Conservation (phyloP, 1,140 invertebrate species). For the Heterodera carotae region DNA sequence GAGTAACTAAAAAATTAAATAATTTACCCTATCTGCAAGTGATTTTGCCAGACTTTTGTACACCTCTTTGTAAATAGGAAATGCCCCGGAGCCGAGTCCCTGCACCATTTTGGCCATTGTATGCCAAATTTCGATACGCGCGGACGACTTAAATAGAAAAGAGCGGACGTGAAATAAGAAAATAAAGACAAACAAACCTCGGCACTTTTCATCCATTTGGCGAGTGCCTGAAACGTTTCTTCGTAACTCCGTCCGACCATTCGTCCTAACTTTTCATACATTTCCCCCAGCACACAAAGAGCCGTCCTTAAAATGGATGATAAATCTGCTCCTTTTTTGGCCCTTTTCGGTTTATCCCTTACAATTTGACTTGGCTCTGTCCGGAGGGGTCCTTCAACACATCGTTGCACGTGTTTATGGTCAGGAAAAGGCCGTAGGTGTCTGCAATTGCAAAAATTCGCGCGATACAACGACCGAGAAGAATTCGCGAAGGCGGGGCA, state of each 20-base stretch:
- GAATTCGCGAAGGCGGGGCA: constrained; percentile 84
- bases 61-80: constrained; percentile 80
- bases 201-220: constrained; percentile 86
- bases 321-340: constrained; percentile 18
- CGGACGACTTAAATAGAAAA: constrained; percentile 75
- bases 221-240: constrained; percentile 88
- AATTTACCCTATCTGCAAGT: constrained; percentile 77
- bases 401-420: constrained; percentile 96
- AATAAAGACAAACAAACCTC: constrained; percentile 70
- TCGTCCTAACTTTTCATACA: constrained; percentile 94
- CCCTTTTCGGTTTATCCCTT: constrained; percentile 69
- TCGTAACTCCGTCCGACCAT: constrained; percentile 98
- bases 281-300: constrained; percentile 89
- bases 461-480: constrained; percentile 83
- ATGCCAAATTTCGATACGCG: constrained; percentile 91
- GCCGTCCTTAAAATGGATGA: constrained; percentile 77
- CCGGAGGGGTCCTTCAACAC: constrained; percentile 94
- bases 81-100: constrained; percentile 84
- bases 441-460: constrained; percentile 95
- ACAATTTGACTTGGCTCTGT: constrained; percentile 88
- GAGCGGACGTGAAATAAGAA: not conserved
- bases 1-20: no score
- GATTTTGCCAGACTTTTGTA: constrained; percentile 80
- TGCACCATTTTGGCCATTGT: constrained; percentile 84
- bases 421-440: constrained; percentile 92